Base-by-base conservation (phyloP, 2,113 vertebrate genomes). In the Oophaga pumilio region DNA sequence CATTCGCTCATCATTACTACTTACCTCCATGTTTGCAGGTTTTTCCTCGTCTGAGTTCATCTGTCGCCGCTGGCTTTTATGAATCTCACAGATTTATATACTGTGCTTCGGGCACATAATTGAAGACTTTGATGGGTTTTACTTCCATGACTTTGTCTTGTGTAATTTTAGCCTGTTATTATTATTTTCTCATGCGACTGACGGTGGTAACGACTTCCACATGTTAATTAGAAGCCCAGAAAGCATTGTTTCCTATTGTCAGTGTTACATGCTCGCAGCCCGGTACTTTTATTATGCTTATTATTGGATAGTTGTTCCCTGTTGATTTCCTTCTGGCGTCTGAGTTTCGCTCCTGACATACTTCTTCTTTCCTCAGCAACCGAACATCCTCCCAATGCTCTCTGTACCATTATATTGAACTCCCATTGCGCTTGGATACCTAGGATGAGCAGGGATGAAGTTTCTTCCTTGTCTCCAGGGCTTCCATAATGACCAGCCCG, bases 111-210 rank as follows among this genome's bases (percentile, higher is more conserved):
- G 7, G 74, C 26, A 53, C 49, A 59, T 26, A 20, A 11, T 12
- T 78, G 64, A 26, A 24, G 74, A 77, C 49, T 78, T 56, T 86
- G 85, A 86, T 86, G 62, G 60, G n/a, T 24, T 28, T 69, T 33
- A 14, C 50, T 78, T 57, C 76, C 50, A 66, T 57, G 52, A 17
- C 7, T 66, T 22, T 52, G 59, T 77, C 76, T 69, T 52, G 50
- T 86, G n/a, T 86, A 64, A 28, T 77, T 79, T 77, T 66, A 86
- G 76, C 59, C 76, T 74, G 49, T 79, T 86, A 60, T 76, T 85
- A 56, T 22, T 78, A 43, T 53, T 78, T 86, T 76, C 85, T 79
- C 24, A 22, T 79, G 62, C 74, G 33, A 50, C 43, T 22, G 33
- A 9, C 62, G 52, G 59, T 64, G 84, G 22, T 86, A 79, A 86